Base-by-base conservation (phyloP, 2,888 invertebrate species). In the Acanthosepion lycidas region DNA sequence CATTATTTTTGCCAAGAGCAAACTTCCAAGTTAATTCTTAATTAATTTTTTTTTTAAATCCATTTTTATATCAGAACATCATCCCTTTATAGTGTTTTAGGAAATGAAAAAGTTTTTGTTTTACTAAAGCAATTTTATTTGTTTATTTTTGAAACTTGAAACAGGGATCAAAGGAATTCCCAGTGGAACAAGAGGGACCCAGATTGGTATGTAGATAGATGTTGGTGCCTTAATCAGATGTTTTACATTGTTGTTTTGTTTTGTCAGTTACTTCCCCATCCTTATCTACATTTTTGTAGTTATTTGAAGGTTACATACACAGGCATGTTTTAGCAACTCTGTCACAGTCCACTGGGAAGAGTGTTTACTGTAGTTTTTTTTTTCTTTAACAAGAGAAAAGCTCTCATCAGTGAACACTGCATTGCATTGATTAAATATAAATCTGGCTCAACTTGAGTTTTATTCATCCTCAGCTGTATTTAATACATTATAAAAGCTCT, bases 1-100 rank as follows among this genome's bases (percentile, higher is more conserved):
- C 78, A 78, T n/a, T 78, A 78, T 78, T 78, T 78, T 78, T 78
- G 78, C n/a, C 78, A 78, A 78, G n/a, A 78, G 78, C 78, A 78
- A 78, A 78, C 78, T 78, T 78, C 78, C 78, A 78, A n/a, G 78
- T 78, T 78, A 15, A 78, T 78, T 78, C 33, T 78, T 78, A 59
- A 78, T 78, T 78, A 33, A 78, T 33, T 18, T 51, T 6, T 12
- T 51, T 23, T 12, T 8, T 4, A 33, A 78, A 78, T 12, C 12
- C 9, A n/a, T n/a, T n/a, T 33, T n/a, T 23, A 78, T 78, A 78
- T n/a, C 23, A 59, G 20, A 78, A 78, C n/a, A 33, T n/a, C 78
- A 78, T n/a, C 12, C 78, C 78, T 78, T 78, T 78, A 33, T 78
- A 78, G n/a, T n/a, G n/a, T 78, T 78, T 78, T 78, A 78, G 78